These are phyloP conservation scores for Meteorus cinctellus DNA, from an alignment of 2,888 invertebrate species.

Conservation along the genomic window DNA sequence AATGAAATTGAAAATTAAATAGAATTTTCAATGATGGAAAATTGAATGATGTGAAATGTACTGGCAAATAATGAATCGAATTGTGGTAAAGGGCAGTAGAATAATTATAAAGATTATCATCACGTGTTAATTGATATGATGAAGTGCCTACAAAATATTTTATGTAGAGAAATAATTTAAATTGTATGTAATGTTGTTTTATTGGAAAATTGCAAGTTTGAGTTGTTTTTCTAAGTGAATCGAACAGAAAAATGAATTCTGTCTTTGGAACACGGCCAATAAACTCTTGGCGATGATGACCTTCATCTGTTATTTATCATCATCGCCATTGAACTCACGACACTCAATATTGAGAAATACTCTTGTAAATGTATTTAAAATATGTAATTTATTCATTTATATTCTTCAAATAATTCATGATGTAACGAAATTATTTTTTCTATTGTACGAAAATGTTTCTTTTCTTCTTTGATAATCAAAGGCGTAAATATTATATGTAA, in stretches of 20 bases:
- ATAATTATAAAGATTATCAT: too few relatives aligned
- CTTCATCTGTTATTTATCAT: conserved; percentile 43
- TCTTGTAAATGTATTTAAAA: neutral
- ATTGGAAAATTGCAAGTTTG: too few relatives aligned
- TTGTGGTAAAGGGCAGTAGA: too few relatives aligned
- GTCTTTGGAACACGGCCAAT: conserved; percentile 54
- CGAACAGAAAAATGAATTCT: neutral
- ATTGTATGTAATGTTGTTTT: too few relatives aligned
- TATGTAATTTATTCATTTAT: neutral
- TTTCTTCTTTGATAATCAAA: neutral
- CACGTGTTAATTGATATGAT: too few relatives aligned
- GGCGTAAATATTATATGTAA: neutral
- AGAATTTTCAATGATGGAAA: too few relatives aligned
- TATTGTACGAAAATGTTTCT: neutral
- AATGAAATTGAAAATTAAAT: too few relatives aligned
- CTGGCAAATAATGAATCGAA: too few relatives aligned
- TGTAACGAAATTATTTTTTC: neutral
- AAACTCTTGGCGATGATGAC: conserved; percentile 46
- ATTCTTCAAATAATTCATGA: neutral
- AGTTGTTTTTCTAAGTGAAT: neutral
- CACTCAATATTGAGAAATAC: neutral
- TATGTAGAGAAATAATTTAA: too few relatives aligned
- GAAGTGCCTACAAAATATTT: too few relatives aligned
- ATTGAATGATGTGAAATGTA: too few relatives aligned
- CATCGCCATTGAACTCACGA: conserved; percentile 21